Conservation (phyloP, 1,140 invertebrate genomes). For the Sogatella furcifera region DNA sequence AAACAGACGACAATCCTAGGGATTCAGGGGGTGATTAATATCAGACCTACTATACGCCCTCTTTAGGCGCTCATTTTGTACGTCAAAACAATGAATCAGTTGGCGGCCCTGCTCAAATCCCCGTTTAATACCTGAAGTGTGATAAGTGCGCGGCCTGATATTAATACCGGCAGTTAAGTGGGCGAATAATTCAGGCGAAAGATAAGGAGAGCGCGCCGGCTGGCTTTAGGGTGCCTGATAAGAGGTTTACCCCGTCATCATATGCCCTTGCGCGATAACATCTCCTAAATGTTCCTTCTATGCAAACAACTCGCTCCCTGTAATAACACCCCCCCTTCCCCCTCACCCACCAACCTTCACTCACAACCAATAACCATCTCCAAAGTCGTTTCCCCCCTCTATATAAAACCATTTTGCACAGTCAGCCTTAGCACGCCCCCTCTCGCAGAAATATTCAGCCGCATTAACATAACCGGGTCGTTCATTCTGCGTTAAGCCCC, state of each 20-base stretch:
- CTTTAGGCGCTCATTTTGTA: background rate
- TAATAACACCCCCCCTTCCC: background rate
- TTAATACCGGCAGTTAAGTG: constrained; percentile 2
- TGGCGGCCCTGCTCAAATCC: background rate
- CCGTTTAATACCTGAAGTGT: background rate
- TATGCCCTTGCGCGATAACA: background rate
- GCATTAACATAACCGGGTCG: too few species aligned
- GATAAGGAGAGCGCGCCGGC: background rate
- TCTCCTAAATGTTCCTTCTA: background rate
- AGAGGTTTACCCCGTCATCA: constrained; percentile 1
- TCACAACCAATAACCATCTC: background rate
- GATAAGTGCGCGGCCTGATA: background rate
- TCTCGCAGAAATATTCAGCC: too few species aligned
- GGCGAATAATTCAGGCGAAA: background rate
- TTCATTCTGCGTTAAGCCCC: too few species aligned
- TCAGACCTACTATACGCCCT: too few species aligned
- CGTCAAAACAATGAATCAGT: background rate
- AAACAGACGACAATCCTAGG: too few species aligned
- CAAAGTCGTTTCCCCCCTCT: background rate
- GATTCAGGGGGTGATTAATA: too few species aligned
- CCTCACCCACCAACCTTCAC: background rate
- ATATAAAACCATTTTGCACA: background rate
- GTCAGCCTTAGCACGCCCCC: too few species aligned
- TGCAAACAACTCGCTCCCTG: background rate
- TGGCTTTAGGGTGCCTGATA: background rate